Percentiles rank a stretch among this genome's conserved stretches.
Evolutionary conservation across 2,113 vertebrate species (phyloP).

Genomic region (Pelodiscus sinensis): DNA sequence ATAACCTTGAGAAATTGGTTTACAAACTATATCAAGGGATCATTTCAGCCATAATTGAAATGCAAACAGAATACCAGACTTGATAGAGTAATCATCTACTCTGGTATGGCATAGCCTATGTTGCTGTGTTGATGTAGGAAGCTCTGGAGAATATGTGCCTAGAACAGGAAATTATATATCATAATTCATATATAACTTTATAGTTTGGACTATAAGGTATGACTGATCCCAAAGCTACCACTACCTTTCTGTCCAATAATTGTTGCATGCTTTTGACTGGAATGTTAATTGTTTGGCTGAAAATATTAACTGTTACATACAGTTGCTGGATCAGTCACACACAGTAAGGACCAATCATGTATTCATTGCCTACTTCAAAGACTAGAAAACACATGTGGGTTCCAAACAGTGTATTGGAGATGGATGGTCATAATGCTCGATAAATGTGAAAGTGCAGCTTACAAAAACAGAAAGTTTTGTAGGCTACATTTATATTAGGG

Average conservation of each 20-base stretch:
- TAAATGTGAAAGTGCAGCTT: background rate
- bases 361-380: background rate
- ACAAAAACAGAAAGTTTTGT: background rate
- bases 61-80: slow-evolving; percentile 16
- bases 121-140: background rate
- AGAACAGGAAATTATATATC: slow-evolving; percentile 36
- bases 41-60: slow-evolving; percentile 37
- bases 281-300: slow-evolving; percentile 23
- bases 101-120: slow-evolving; percentile 5
- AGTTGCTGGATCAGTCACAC: background rate
- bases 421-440: slow-evolving; percentile 1
- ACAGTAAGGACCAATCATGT: background rate
- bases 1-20: slow-evolving; percentile 54
- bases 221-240: slow-evolving; percentile 24
- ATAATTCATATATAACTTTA: slow-evolving; percentile 15
- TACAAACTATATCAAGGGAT: background rate
- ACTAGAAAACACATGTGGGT: background rate
- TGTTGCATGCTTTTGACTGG: background rate
- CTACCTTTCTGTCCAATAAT: slow-evolving; percentile 15
- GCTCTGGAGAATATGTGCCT: slow-evolving; percentile 11
- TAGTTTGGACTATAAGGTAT: slow-evolving; percentile 30
- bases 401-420: background rate
- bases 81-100: slow-evolving; percentile 32
- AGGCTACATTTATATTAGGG: background rate
- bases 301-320: background rate